Conservation (phyloP, 2,113 vertebrate genomes). For the Ammospiza caudacuta region DNA sequence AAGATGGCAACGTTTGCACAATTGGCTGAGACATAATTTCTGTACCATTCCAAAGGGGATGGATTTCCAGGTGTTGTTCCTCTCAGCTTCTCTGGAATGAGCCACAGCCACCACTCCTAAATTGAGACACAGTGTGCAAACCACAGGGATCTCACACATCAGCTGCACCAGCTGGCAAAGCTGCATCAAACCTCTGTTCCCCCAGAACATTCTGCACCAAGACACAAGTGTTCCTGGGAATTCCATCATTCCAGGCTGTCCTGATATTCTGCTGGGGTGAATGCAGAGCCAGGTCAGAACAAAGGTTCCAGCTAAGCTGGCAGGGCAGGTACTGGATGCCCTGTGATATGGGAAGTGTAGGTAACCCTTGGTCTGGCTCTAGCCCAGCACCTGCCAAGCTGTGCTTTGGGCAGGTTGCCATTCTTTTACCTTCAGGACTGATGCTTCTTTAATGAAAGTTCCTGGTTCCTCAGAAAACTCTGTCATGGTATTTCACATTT, state of each 20-base stretch:
- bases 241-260: background rate
- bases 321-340: background rate
- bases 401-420: background rate
- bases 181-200: background rate
- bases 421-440: background rate
- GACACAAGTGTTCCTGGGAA: background rate
- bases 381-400: background rate
- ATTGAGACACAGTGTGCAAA: rapidly evolving
- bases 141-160: background rate
- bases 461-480: background rate
- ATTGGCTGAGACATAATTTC: background rate
- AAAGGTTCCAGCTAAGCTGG: background rate
- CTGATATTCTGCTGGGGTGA: background rate
- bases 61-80: background rate
- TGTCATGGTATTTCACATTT: background rate
- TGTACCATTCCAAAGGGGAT: background rate
- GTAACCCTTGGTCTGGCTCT: background rate
- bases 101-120: background rate
- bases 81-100: background rate
- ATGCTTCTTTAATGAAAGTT: background rate
- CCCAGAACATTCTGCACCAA: background rate
- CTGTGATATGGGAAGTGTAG: rapidly evolving
- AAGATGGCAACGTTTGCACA: background rate
- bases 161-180: background rate
- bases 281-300: background rate